Evolutionary conservation across 2,113 vertebrate species (phyloP), one percentile per base, ranked within the genome.

Genomic region (Coregonus clupeaformis): DNA sequence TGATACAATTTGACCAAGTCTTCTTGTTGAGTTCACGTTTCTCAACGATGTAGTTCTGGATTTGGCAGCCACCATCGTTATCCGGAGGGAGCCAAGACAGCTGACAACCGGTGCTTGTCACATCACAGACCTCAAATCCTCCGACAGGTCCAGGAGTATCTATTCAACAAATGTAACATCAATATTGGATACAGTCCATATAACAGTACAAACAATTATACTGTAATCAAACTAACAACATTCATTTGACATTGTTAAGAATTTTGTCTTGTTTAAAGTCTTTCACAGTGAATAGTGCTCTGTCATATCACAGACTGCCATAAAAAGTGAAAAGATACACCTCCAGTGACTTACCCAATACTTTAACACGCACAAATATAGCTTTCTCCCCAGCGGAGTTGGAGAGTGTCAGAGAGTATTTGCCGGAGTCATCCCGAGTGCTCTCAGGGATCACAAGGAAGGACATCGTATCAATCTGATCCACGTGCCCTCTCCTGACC

Each of bases 71-170:
- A 12, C 98, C 98, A 36, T 99, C 98, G 75, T 99, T 99, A 75
- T 99, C 98, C 69, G 98, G 97, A 77, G 97, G 97, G 73, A 90
- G 91, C 98, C 98, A 99, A 68, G 97, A 95, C 80, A 99, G 90
- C 67, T 99, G 97, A 70, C 96, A 97, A 29, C 94, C 91, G 22
- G 93, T 97, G 91, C 98, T 98, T 62, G 96, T 97, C 71, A 98
- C 90, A 76, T 98, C 92, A 3, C 92, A 94, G 79, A 92, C 95
- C 68, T 89, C 95, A 75, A 99, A 91, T 20, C 94, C 95, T 5
- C 95, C 94, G 60, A 99, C 98, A 27, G 97, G 97, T 74, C 98
- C 98, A 73, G 98, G 96, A 82, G 98, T 99, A 90, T 99, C 98
- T 99, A 76, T 29, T 72, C 29, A 24, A 76, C 9, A 80, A 20